Evolutionary conservation across 1,140 invertebrate species (phyloP).

Genomic region (Drosophila pandora): DNA sequence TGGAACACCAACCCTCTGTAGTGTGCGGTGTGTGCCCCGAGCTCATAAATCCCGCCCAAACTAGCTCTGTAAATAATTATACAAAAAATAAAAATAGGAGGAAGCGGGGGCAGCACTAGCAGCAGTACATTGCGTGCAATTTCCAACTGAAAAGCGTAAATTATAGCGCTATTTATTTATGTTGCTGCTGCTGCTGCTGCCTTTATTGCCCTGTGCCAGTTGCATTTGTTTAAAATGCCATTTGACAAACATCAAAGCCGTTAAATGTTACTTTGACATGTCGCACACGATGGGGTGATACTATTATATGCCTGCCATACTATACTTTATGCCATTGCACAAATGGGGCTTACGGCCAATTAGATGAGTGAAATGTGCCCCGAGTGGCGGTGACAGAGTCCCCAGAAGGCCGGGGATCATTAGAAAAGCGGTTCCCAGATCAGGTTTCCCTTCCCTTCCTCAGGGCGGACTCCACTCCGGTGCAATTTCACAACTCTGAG

Average conservation of each 20-base stretch:
- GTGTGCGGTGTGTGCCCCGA: neutral
- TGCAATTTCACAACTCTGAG: constrained; percentile 56
- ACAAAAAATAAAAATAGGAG: neutral
- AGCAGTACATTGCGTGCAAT: constrained; percentile 46
- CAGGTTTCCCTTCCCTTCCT: constrained; percentile 6
- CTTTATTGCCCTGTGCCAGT: constrained; percentile 52
- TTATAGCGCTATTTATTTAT: constrained; percentile 40
- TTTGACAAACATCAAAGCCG: constrained; percentile 59
- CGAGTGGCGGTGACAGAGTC: neutral
- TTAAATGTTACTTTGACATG: constrained; percentile 55
- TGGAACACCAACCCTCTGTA: constrained; percentile 12
- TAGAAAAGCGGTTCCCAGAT: constrained; percentile 7
- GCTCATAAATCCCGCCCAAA: constrained; percentile 33
- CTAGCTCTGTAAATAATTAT: constrained; percentile 16
- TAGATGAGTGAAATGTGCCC: constrained; percentile 43
- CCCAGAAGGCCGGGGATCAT: constrained; percentile 1
- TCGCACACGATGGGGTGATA: constrained; percentile 15
- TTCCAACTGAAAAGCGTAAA: constrained; percentile 63
- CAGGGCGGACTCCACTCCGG: constrained; percentile 15
- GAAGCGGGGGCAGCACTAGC: neutral
- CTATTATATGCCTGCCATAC: neutral
- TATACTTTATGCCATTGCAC: neutral
- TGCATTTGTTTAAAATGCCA: constrained; percentile 57
- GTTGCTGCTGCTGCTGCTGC: constrained; percentile 5
- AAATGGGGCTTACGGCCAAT: constrained; percentile 31